A percentile compares a stretch with the other conserved stretches of the same genome.
Evolutionary conservation across 2,797 vertebrate species (phyloP).

Genomic region (Otolemur crassicaudatus): DNA sequence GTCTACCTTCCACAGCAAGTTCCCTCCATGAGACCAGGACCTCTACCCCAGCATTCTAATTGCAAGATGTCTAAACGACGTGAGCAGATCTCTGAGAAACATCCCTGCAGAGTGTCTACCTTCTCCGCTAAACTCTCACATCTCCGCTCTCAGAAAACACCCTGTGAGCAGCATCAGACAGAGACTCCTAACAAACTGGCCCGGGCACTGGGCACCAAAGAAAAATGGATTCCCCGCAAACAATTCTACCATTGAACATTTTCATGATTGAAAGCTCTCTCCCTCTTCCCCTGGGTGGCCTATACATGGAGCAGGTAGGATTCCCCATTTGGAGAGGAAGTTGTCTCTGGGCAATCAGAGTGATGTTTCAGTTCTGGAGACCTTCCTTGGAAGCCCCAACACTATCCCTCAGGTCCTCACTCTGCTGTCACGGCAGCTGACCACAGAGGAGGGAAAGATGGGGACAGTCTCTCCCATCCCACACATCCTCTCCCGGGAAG

Average conservation of each 20-base stretch:
- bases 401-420: background rate
- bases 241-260: background rate
- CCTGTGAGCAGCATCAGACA: background rate
- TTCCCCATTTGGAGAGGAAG: background rate
- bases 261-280: constrained; percentile 13
- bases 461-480: background rate
- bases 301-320: background rate
- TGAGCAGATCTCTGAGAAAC: constrained; percentile 1
- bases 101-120: constrained; percentile 16
- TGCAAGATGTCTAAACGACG: constrained; percentile 47
- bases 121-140: constrained; percentile 45
- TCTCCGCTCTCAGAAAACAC: background rate
- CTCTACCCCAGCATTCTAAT: constrained; percentile 53
- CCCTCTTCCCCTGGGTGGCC: background rate
- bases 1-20: background rate
- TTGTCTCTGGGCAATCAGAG: background rate
- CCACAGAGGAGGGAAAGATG: background rate
- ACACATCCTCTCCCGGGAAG: background rate
- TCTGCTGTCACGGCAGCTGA: too few relatives aligned
- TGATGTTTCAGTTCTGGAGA: background rate
- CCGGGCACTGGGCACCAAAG: background rate
- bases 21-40: background rate
- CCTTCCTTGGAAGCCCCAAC: background rate
- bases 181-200: constrained; percentile 23
- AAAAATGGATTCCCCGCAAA: background rate